phyloP scores from a whole-genome alignment of 2,888 invertebrate genomes.

The Ophioninae sp. region DNA sequence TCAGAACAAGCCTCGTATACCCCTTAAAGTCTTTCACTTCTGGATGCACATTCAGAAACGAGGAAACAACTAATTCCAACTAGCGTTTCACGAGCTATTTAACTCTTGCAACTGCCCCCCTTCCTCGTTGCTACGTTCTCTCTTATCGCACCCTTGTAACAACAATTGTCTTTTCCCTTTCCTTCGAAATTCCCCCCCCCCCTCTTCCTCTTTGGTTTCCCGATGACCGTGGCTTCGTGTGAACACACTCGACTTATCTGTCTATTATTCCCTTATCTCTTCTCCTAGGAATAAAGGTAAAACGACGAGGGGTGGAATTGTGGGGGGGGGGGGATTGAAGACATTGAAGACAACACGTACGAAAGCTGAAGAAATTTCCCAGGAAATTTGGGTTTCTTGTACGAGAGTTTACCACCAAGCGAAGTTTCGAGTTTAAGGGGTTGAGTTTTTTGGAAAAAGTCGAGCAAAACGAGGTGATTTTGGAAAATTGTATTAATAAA shows the following conservation, averaged over 20 bases:
- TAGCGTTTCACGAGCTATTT: slow-evolving; percentile 78
- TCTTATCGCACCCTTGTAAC: slow-evolving; percentile 75
- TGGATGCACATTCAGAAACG: slow-evolving; percentile 63
- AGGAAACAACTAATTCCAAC: slow-evolving; percentile 79
- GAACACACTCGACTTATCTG: slow-evolving; percentile 53
- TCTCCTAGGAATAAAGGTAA: slow-evolving; percentile 6
- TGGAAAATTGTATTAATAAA: no score
- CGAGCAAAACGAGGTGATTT: no score
- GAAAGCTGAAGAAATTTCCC: background rate
- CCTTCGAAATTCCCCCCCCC: slow-evolving; percentile 13
- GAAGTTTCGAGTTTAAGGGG: no score
- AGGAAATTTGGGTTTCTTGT: background rate
- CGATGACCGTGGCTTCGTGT: slow-evolving; percentile 50
- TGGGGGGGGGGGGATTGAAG: background rate
- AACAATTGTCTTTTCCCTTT: slow-evolving; percentile 73
- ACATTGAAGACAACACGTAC: background rate
- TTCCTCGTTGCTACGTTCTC: slow-evolving; percentile 43
- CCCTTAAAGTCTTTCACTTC: slow-evolving; percentile 37
- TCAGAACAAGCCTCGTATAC: slow-evolving; percentile 20
- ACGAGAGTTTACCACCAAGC: no score
- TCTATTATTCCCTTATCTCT: slow-evolving; percentile 46
- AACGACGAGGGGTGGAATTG: background rate
- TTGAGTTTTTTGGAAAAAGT: background rate
- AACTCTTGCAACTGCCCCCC: slow-evolving; percentile 74
- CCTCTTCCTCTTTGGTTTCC: slow-evolving; percentile 30